These are phyloP conservation scores for Sciurus niger DNA, from an alignment of 2,113 vertebrate genomes.

Conservation along the genomic window DNA sequence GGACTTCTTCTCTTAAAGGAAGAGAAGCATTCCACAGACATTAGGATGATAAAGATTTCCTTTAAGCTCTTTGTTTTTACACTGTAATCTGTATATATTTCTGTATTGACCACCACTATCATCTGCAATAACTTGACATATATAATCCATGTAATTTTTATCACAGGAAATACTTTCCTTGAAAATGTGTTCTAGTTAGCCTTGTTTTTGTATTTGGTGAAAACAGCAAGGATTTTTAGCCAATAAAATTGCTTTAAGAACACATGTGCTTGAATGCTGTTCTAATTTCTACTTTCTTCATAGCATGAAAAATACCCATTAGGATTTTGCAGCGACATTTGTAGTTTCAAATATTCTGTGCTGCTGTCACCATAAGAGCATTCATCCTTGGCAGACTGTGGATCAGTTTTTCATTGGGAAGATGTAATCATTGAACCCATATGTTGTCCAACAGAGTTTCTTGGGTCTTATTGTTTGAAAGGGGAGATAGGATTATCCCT, in stretches of 20 bases:
- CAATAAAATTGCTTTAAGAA: constrained; percentile 50
- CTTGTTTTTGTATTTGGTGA: background rate
- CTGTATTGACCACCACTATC: constrained; percentile 15
- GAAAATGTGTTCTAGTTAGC: background rate
- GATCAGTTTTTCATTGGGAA: constrained; percentile 3
- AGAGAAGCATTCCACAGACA: background rate
- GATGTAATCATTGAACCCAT: background rate
- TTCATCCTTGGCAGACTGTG: background rate
- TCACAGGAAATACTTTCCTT: constrained; percentile 31
- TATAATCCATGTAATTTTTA: background rate
- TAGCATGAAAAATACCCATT: background rate
- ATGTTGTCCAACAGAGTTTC: constrained; percentile 15
- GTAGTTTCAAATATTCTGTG: background rate
- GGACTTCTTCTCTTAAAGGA: background rate
- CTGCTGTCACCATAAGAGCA: background rate
- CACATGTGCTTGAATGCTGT: background rate
- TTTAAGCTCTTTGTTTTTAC: constrained; percentile 6
- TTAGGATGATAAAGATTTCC: background rate
- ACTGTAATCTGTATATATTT: constrained; percentile 45
- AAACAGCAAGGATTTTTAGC: background rate
- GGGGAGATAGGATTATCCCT: background rate
- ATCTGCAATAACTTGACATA: background rate
- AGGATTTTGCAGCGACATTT: background rate
- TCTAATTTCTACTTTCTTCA: constrained; percentile 20
- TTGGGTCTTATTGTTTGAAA: constrained; percentile 13